Evolutionary conservation across 2,797 vertebrate species (phyloP), one percentile per base, ranked within the genome.

Genomic region (Eospalax fontanierii): DNA sequence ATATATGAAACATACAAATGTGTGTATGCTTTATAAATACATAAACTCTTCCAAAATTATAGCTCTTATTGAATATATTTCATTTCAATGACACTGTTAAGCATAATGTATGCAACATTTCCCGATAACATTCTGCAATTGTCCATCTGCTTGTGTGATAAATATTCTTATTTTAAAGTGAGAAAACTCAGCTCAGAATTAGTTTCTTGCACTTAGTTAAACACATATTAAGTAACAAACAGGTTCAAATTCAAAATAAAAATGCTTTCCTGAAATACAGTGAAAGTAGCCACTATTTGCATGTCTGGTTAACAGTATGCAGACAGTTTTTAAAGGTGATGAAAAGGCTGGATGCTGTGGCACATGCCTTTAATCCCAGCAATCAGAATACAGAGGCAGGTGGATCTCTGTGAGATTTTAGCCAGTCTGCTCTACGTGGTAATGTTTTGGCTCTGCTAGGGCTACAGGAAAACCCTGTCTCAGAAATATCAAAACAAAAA

Each of bases 161-260:
- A 89, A 24, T n/a, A 57, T 76, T 75, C 91, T 87, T 16, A 40
- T 66, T 93, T 90, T 87, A 70, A 87, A 76, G 46, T 76, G 14
- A 88, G 71, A 79, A 85, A 66, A 61, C 30, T 63, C 79, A 90
- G 12, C 4, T 79, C 26, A 59, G 24, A 76, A 74, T 81, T 85
- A 83, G 43, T 80, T 79, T 7, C 2, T 68, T 65, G 3, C 6
- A 54, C 8, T 68, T 2, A 73, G 30, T 54, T 79, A 50, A 38
- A 86, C 14, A 78, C 4, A 30, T 9, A 76, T 80, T 70, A 81
- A 54, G 1, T 70, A 89, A 79, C 80, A 74, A 80, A 86, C 3
- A 71, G 15, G 43, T 74, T 91, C 28, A 90, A 94, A 93, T 78
- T 94, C 40, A 82, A 61, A 1, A 59, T 22, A 89, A 91, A 90